phyloP scores from a whole-genome alignment of 2,888 invertebrate species.

The Cerastis rubricosa region DNA sequence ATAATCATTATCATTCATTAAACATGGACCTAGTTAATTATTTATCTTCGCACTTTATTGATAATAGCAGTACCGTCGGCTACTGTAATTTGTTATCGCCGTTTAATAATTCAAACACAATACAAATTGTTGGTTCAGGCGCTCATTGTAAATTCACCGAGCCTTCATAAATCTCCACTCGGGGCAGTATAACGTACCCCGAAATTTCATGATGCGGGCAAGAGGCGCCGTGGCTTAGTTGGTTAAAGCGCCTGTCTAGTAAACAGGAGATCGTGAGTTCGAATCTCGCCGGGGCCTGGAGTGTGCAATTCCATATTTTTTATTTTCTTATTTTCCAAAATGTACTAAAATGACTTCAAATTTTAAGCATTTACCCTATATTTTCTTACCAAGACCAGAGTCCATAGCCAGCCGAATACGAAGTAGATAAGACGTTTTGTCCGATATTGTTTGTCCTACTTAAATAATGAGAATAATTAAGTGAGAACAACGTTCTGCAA shows the following conservation, averaged over 20 bases:
- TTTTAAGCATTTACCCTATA: background rate
- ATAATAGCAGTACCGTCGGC: conserved; percentile 15
- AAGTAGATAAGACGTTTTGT: conserved; percentile 7
- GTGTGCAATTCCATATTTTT: conserved; percentile 14
- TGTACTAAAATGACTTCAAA: background rate
- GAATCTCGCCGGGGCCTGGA: conserved; percentile 93
- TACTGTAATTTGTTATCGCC: conserved; percentile 38
- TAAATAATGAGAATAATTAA: conserved; percentile 6
- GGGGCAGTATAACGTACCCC: conserved; percentile 2
- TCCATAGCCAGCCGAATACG: background rate
- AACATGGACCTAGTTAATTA: conserved; percentile 6
- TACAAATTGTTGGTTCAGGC: conserved; percentile 34
- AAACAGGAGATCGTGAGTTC: conserved; percentile 95
- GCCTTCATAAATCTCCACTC: conserved; percentile 11
- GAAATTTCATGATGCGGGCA: conserved; percentile 63
- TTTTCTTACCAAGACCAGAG: background rate
- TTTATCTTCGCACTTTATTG: conserved; percentile 27
- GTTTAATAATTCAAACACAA: conserved; percentile 24
- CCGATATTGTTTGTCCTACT: conserved; percentile 5
- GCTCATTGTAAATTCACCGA: conserved; percentile 38
- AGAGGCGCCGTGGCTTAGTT: conserved; percentile 94
- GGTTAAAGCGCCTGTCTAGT: conserved; percentile 94
- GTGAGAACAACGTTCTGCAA: background rate
- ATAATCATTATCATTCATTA: conserved; percentile 11
- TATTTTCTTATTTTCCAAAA: background rate